Base-by-base conservation (phyloP, 1,140 invertebrate species). In the Eueides isabella region DNA sequence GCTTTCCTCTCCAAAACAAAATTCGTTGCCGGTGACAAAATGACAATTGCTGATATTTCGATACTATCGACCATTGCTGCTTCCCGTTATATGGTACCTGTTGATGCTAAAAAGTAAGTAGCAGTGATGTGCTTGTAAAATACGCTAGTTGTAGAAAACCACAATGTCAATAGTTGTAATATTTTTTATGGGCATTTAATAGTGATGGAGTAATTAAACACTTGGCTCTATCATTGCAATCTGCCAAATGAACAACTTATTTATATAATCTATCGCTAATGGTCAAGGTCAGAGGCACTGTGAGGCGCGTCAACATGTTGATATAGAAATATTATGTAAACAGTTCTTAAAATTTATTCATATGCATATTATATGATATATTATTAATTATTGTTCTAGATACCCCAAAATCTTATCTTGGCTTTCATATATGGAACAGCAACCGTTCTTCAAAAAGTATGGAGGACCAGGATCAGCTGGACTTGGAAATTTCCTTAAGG, bases 1-100 rank as follows among this genome's bases (percentile, higher is more conserved):
- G 94, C 86, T 4, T 95, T 96, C 80, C 85, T 97, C 26, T 94
- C 94, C 61, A 93, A 89, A 1, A 88, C 94, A 26, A 91, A 94
- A n/a, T 97, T 94, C 76, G 94, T 93, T 16, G 85, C 82, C 1
- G 75, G 71, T 3, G 75, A 88, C 23, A 48, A 67, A 4, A 77
- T 88, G 55, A 86, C 80, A 55, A 76, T 88, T 23, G 85, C 85
- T 9, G 86, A 88, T 71, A 65, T 86, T 44, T 80, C 86, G 7
- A 66, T 80, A 26, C 69, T 75, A 1, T 6, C 83, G 11, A 78
- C 78, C 12, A 67, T 84, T 11, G 61, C 79, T 6, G 72, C 74
- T 2, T 41, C 82, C 7, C 23, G 63, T 6, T 68, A 74, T 11
- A 72, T 88, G 9, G 11, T 83, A 14, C 78, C 80, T 23, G 61